Conservation (phyloP, 1,140 invertebrate genomes). For the Hyphantria cunea region DNA sequence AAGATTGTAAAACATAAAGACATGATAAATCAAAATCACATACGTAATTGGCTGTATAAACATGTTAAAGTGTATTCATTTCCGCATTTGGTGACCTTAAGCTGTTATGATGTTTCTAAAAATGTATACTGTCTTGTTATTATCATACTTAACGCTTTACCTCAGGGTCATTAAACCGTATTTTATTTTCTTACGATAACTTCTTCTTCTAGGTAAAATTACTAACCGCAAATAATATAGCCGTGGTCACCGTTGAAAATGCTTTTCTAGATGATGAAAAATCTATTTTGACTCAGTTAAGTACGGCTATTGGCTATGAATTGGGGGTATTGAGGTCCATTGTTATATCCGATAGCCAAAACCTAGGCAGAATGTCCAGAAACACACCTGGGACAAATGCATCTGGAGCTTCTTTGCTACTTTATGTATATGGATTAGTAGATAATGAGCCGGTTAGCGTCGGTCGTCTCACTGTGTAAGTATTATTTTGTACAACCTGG, state of each 20-base stretch:
- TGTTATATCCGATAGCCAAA: slow-evolving; percentile 51
- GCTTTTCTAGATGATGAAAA: slow-evolving; percentile 62
- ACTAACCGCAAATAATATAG: slow-evolving; percentile 54
- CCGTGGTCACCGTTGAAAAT: slow-evolving; percentile 57
- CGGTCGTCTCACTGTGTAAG: slow-evolving; percentile 45
- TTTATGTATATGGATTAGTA: slow-evolving; percentile 67
- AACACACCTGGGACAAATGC: slow-evolving; percentile 28
- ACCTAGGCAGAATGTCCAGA: slow-evolving; percentile 28
- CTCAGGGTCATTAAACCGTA: background rate
- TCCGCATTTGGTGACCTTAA: background rate
- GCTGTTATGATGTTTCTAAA: background rate
- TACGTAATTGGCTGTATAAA: too few relatives aligned
- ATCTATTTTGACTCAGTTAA: slow-evolving; percentile 49
- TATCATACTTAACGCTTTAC: too few relatives aligned
- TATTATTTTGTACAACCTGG: slow-evolving; percentile 8
- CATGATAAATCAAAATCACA: too few relatives aligned
- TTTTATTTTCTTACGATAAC: slow-evolving; percentile 2
- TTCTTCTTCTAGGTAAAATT: slow-evolving; percentile 60
- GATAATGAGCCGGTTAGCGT: slow-evolving; percentile 56
- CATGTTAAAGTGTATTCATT: background rate
- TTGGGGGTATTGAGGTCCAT: slow-evolving; percentile 54
- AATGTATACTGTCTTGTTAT: background rate
- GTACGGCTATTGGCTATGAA: slow-evolving; percentile 55
- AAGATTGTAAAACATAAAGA: background rate
- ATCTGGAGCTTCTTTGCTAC: slow-evolving; percentile 50